These are phyloP conservation scores for Oryzias melastigma DNA, from an alignment of 2,113 vertebrate species.

Conservation along the genomic window DNA sequence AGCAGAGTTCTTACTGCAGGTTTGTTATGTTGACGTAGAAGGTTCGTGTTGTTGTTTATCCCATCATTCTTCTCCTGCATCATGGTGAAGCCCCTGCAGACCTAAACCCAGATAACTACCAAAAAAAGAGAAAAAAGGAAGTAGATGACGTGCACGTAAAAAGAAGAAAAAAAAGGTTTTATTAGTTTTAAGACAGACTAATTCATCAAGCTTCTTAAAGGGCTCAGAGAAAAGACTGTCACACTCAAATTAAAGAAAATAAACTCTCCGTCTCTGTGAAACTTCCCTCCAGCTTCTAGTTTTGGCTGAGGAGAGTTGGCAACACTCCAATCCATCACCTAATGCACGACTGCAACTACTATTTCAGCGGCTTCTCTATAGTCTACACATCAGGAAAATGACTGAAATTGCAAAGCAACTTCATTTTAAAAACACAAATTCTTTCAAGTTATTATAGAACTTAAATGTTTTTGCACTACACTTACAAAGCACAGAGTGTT, in stretches of 20 bases:
- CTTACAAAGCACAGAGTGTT: slow-evolving; percentile 6
- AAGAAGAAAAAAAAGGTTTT: no score
- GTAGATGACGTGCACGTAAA: background rate
- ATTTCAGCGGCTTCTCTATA: slow-evolving; percentile 33
- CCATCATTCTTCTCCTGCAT: slow-evolving; percentile 37
- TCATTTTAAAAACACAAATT: no score
- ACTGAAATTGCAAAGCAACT: no score
- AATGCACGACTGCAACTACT: slow-evolving; percentile 39
- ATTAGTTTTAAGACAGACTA: background rate
- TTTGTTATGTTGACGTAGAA: slow-evolving; percentile 45
- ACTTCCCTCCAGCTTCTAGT: slow-evolving; percentile 24
- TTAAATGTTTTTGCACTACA: slow-evolving; percentile 3
- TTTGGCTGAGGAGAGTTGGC: slow-evolving; percentile 17
- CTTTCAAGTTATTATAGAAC: no score
- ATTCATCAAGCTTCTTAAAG: slow-evolving; percentile 7
- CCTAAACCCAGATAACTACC: slow-evolving; percentile 27
- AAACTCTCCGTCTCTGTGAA: slow-evolving; percentile 8
- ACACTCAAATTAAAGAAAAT: slow-evolving; percentile 20
- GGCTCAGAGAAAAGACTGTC: slow-evolving; percentile 4
- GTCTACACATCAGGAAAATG: no score
- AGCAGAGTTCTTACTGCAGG: slow-evolving; percentile 55
- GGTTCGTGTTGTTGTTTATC: slow-evolving; percentile 38
- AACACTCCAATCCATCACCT: slow-evolving; percentile 37
- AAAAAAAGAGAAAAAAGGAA: slow-evolving; percentile 22
- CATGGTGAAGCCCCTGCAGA: slow-evolving; percentile 49